A percentile compares a stretch with the other conserved stretches of the same genome.
Conservation (phyloP, 2,888 invertebrate species). For the Brachypalpus laphriformis region DNA sequence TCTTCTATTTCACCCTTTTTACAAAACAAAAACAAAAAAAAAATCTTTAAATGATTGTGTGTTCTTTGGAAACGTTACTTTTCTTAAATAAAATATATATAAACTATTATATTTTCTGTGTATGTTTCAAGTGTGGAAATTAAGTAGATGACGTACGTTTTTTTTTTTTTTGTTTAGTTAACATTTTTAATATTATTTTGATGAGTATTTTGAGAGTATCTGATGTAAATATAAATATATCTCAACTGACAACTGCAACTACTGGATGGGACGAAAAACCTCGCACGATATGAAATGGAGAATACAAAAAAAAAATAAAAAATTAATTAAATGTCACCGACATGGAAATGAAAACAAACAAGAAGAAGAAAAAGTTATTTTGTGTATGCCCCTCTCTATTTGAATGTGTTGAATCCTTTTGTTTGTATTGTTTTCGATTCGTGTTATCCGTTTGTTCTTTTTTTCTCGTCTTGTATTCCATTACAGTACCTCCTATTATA, state of each 20-base stretch:
- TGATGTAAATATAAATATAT: conserved; percentile 61
- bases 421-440: conserved; percentile 59
- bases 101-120: conserved; percentile 64
- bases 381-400: conserved; percentile 50
- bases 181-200: conserved; percentile 5
- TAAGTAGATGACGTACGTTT: conserved; percentile 67
- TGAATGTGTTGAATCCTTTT: conserved; percentile 63
- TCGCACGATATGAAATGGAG: conserved; percentile 59
- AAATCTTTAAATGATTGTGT: conserved; percentile 68
- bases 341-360: conserved; percentile 41
- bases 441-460: conserved; percentile 71
- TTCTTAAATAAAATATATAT: conserved; percentile 57
- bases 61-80: conserved; percentile 71
- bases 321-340: conserved; percentile 44
- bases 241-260: conserved; percentile 55
- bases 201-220: conserved; percentile 33
- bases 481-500: conserved; percentile 92
- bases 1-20: conserved; percentile 72
- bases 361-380: conserved; percentile 13
- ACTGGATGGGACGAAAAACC: conserved; percentile 64
- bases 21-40: conserved; percentile 59
- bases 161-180: conserved; percentile 20
- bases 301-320: conserved; percentile 1
- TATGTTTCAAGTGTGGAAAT: conserved; percentile 71
- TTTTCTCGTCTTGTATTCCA: conserved; percentile 77